These are phyloP conservation scores for Chrysolina americana DNA, from an alignment of 2,888 invertebrate species.

Conservation along the genomic window DNA sequence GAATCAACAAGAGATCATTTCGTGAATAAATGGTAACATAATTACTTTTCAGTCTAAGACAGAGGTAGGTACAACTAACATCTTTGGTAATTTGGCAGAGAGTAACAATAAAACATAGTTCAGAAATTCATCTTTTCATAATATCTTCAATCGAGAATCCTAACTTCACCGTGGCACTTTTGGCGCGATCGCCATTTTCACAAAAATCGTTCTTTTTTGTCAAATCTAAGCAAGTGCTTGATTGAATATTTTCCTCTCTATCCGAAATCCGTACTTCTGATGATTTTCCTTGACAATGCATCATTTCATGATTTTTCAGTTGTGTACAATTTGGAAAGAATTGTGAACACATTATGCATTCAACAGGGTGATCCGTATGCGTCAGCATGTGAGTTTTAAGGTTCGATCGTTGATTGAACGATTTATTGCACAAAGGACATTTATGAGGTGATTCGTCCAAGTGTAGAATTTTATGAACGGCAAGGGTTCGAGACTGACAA, in stretches of 20 bases:
- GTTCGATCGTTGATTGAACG: constrained; percentile 94
- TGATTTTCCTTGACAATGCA: constrained; percentile 51
- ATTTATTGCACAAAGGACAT: constrained; percentile 89
- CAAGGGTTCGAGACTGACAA: constrained; percentile 96
- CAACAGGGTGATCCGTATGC: constrained; percentile 79
- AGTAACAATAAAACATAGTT: constrained; percentile 6
- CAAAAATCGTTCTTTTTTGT: constrained; percentile 53
- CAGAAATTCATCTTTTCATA: constrained; percentile 80
- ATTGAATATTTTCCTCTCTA: constrained; percentile 35
- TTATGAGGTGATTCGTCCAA: constrained; percentile 95
- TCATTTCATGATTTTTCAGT: constrained; percentile 63
- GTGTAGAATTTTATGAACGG: constrained; percentile 95
- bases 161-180: constrained; percentile 71
- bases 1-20: constrained; percentile 3
- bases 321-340: constrained; percentile 64
- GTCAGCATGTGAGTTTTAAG: constrained; percentile 91
- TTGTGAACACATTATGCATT: constrained; percentile 63
- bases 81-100: constrained; percentile 47
- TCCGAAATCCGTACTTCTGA: constrained; percentile 47
- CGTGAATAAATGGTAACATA: constrained; percentile 11
- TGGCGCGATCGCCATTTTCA: constrained; percentile 35
- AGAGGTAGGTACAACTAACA: constrained; percentile 48
- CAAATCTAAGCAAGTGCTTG: constrained; percentile 64
- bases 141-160: constrained; percentile 92
- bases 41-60: constrained; percentile 46